Base-by-base conservation (phyloP, 2,888 invertebrate genomes). In the Drosophila fungiperda region DNA sequence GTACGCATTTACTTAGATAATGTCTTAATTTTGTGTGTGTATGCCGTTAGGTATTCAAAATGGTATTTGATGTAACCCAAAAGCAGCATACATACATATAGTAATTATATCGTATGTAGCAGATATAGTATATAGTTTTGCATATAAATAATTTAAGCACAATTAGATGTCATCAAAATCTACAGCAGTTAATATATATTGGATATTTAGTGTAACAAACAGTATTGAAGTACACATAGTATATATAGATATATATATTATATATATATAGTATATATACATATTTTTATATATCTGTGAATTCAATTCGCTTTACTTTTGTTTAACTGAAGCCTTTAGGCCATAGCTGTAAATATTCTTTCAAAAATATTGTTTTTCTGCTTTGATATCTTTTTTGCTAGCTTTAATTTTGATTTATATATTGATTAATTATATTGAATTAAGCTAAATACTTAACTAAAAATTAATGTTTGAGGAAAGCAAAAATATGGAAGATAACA, bases 161-260 rank as follows among this genome's bases (percentile, higher is more conserved):
- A 87, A 82, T 89, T 69, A 87, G 90, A 87, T 75, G 69, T 89
- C 79, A 73, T 86, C 78, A 89, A 90, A 87, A 87, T 80, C 89
- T 87, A 87, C 80, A 61, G 49, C 38, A 66, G 60, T 50, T 72
- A 73, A 79, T 62, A 85, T 58, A 63, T 45, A 23, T 73, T 45
- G 36, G 52, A 33, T 74, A 57, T 71, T 48, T 61, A 54, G 32
- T 36, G 29, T 61, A 76, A 54, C 60, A 52, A 70, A 59, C 60
- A 8, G 49, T 61, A 52, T 58, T 49, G 49, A 42, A 63, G 48
- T 60, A 49, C 49, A 20, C 33, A 50, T 33, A 35, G n/a, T 35
- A 26, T 26, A 38, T n/a, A 38, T 60, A 38, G 17, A 20, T 63
- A 60, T 61, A 40, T 61, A 45, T 29, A 8, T 29, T 68, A 63